These are phyloP conservation scores for Orchesellides sinensis DNA, from an alignment of 2,888 invertebrate genomes.

Conservation along the genomic window DNA sequence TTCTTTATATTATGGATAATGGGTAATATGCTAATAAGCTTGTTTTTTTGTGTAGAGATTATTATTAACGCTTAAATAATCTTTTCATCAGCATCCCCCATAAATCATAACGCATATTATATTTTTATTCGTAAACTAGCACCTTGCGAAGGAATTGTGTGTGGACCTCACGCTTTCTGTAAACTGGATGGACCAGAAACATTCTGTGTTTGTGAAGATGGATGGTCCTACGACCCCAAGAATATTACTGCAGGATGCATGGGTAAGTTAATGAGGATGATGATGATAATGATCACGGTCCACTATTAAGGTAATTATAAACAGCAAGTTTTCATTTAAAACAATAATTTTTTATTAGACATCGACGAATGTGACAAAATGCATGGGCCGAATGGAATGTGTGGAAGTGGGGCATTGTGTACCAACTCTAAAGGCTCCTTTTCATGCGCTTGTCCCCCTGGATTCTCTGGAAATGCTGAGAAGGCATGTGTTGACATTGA, in stretches of 20 bases:
- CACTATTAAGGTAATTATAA: too few relatives aligned
- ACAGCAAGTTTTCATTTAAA: too few relatives aligned
- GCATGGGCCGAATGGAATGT: constrained; percentile 87
- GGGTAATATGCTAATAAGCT: too few relatives aligned
- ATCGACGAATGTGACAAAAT: constrained; percentile 92
- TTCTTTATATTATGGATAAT: too few relatives aligned
- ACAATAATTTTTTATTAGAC: constrained; percentile 82
- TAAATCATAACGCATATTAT: background rate
- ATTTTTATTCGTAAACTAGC: constrained; percentile 78
- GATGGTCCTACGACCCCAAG: constrained; percentile 94
- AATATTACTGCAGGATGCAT: constrained; percentile 94
- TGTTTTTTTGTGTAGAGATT: too few relatives aligned
- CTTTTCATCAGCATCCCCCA: too few relatives aligned
- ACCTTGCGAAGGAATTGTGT: constrained; percentile 94
- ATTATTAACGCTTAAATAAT: too few relatives aligned
- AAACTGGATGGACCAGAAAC: constrained; percentile 91
- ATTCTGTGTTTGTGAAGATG: constrained; percentile 94
- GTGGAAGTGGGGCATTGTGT: constrained; percentile 90
- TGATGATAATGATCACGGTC: too few relatives aligned
- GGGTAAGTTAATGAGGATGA: constrained; percentile 77
- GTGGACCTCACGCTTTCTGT: constrained; percentile 90
- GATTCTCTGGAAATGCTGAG: constrained; percentile 90
- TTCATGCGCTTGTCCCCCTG: constrained; percentile 87
- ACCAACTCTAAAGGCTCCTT: constrained; percentile 89
- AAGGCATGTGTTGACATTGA: constrained; percentile 87